Evolutionary conservation across 2,797 vertebrate genomes (phyloP).

Genomic region (Danio jaintianensis): DNA sequence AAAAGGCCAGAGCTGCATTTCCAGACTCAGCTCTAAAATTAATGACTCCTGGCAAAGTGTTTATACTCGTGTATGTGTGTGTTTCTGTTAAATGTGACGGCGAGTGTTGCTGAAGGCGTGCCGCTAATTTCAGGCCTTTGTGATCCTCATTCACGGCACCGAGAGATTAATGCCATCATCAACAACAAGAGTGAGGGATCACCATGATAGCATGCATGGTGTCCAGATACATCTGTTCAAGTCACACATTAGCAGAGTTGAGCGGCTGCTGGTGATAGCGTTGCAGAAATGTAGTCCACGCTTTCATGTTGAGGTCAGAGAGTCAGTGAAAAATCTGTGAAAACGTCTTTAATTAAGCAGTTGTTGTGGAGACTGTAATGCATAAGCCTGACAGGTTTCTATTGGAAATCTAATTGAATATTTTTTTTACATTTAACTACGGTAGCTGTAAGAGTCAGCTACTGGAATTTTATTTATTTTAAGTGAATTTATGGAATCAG

Average conservation of each 20-base stretch:
- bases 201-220: slow-evolving; percentile 32
- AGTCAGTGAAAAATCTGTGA: neutral
- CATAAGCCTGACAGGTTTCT: neutral
- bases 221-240: slow-evolving; percentile 43
- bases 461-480: too few species aligned
- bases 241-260: slow-evolving; percentile 21
- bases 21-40: slow-evolving; percentile 53
- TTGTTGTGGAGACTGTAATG: neutral
- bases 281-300: neutral
- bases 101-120: slow-evolving; percentile 49
- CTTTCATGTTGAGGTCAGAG: neutral
- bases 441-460: neutral
- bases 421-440: neutral
- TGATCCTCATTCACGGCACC: slow-evolving; percentile 45
- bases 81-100: slow-evolving; percentile 45
- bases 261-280: neutral
- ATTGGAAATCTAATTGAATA: neutral
- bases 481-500: too few species aligned
- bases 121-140: slow-evolving; percentile 64
- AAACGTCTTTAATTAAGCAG: neutral
- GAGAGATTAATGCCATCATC: slow-evolving; percentile 53
- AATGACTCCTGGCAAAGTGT: slow-evolving; percentile 57
- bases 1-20: slow-evolving; percentile 56
- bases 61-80: slow-evolving; percentile 61
- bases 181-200: slow-evolving; percentile 18